Evolutionary conservation across 2,888 invertebrate species (phyloP).

Genomic region (Unio pictorum): DNA sequence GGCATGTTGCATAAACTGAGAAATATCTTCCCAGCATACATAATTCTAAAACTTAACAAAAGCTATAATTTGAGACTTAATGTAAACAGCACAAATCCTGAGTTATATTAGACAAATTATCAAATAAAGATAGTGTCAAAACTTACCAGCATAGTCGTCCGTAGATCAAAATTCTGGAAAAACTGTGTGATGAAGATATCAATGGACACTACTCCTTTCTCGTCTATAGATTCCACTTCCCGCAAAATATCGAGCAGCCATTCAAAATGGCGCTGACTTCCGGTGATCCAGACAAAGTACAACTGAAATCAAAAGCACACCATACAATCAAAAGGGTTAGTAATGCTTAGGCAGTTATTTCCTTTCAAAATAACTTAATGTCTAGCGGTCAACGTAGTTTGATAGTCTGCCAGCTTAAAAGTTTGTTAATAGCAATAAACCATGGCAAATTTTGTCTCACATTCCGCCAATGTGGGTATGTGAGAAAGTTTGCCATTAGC

Average conservation of each 20-base stretch:
- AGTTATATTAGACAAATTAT: not conserved
- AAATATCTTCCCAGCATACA: slow-evolving; percentile 45
- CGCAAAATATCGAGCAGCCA: too few relatives aligned
- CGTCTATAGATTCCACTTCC: slow-evolving; percentile 76
- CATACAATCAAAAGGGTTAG: not conserved
- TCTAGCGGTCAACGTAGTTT: not conserved
- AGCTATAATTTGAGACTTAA: not conserved
- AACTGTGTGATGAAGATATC: slow-evolving; percentile 80
- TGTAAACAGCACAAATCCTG: not conserved
- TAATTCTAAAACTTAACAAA: too few relatives aligned
- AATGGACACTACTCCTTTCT: slow-evolving; percentile 73
- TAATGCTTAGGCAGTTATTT: not conserved
- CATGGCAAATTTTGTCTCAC: too few relatives aligned
- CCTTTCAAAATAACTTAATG: not conserved
- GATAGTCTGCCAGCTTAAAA: not conserved
- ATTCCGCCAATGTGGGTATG: too few relatives aligned
- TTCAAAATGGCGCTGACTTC: too few relatives aligned
- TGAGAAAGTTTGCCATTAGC: too few relatives aligned
- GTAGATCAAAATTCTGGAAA: slow-evolving; percentile 78
- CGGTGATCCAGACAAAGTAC: too few relatives aligned
- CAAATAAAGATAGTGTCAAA: not conserved
- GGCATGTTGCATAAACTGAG: too few relatives aligned
- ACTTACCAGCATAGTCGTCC: slow-evolving; percentile 77
- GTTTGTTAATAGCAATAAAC: not conserved
- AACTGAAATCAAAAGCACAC: too few relatives aligned